Evolutionary conservation across 2,113 vertebrate genomes (phyloP), one percentile per base, ranked within the genome.

Genomic region (Patagioenas fasciata): DNA sequence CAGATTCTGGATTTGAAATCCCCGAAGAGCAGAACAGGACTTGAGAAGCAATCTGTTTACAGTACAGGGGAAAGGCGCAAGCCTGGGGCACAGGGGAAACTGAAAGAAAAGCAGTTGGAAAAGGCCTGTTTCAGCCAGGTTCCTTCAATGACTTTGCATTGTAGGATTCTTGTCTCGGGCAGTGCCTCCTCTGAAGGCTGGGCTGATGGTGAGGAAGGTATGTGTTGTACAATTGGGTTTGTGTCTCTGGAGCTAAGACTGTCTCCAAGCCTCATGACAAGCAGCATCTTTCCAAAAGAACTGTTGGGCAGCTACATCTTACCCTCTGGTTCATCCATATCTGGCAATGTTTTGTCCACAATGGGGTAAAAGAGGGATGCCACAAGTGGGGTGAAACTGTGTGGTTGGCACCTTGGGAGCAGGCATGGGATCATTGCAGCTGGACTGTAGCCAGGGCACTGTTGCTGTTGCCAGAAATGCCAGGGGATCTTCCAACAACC

Each of bases 21-120:
- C 11, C 56, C 6, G 1, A 86, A 93, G 58, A 91, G 51, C 48
- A 69, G 74, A 78, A 60, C 1, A 32, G 80, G 57, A 65, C 50
- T 80, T 73, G 86, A 57, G 77, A 96, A 95, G 62, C 86, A 91
- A 85, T 89, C 89, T 85, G 62, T 85, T 96, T 93, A 86, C 58
- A 74, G 79, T 91, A 91, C 70, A 88, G 50, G 47, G 48, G 25
- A 93, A 93, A 40, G 72, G 82, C 15, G 3, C 54, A 60, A 87
- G 77, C 54, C 54, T 48, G 23, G 36, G n/a, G 17, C 54, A 60
- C 0, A 1, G 64, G 3, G 40, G 11, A 74, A 18, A 12, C 42
- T 31, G 57, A 47, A 48, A 15, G 19, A 88, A 58, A 78, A 89
- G 40, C 29, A 47, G 44, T 57, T 66, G 29, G 31, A 78, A 81